These are phyloP conservation scores for Odontamblyopus lacepedii DNA, from an alignment of 2,797 vertebrate genomes.

Conservation along the genomic window DNA sequence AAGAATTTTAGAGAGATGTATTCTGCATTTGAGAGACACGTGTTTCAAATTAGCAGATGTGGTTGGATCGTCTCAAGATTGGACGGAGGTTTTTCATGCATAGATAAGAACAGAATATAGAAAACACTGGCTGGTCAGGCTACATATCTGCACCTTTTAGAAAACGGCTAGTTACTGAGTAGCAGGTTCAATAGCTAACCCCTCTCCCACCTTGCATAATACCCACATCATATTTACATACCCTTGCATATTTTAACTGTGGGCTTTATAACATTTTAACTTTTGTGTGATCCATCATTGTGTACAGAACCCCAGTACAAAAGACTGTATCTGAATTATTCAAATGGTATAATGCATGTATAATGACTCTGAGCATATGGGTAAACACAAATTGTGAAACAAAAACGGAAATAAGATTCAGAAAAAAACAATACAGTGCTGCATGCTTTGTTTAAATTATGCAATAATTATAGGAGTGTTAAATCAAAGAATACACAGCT, in stretches of 20 bases:
- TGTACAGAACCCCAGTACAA: conserved; percentile 1
- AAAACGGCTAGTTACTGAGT: neutral
- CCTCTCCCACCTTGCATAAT: neutral
- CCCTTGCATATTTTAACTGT: neutral
- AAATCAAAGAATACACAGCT: neutral
- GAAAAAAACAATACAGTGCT: neutral
- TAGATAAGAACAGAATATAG: too few relatives aligned
- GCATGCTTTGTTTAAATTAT: neutral
- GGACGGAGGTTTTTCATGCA: too few relatives aligned
- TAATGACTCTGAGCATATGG: conserved; percentile 21
- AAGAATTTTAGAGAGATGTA: too few relatives aligned
- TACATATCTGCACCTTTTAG: neutral
- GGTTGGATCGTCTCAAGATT: too few relatives aligned
- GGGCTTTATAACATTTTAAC: neutral
- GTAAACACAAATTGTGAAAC: conserved; percentile 12
- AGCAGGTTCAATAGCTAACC: neutral
- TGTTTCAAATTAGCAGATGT: too few relatives aligned
- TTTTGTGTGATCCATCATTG: neutral
- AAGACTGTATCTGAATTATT: conserved; percentile 14
- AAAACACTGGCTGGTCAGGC: too few relatives aligned
- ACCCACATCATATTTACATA: conserved; percentile 16
- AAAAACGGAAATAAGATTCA: neutral
- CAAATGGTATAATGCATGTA: conserved; percentile 12
- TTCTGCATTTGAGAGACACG: too few relatives aligned
- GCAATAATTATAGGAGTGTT: conserved; percentile 4